These are phyloP conservation scores for Nothocercus nigrocapillus DNA, from an alignment of 2,113 vertebrate genomes.

Conservation along the genomic window DNA sequence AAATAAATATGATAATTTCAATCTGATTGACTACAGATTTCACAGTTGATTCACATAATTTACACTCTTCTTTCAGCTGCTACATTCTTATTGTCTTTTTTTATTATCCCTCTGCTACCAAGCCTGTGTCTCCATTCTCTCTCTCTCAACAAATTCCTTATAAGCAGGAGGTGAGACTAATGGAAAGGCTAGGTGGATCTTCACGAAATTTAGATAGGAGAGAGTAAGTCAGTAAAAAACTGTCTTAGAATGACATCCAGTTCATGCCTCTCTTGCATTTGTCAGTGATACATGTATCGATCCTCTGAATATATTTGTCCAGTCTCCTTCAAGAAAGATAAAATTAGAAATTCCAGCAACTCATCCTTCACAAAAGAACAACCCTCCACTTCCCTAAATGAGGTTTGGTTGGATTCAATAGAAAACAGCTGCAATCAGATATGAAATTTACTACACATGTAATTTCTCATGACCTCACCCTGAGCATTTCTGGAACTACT, in stretches of 20 bases:
- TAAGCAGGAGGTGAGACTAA: neutral
- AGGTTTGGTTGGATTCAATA: neutral
- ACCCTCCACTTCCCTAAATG: neutral
- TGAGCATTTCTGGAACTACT: neutral
- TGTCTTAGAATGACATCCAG: neutral
- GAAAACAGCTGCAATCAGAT: neutral
- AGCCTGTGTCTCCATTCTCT: neutral
- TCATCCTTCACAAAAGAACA: neutral
- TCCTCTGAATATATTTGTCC: neutral
- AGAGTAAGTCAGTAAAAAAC: neutral
- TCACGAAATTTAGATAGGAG: accelerated
- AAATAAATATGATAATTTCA: neutral
- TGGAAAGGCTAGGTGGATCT: neutral
- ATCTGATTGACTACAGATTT: neutral
- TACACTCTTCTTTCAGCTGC: neutral
- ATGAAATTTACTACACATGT: neutral
- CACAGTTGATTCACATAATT: neutral
- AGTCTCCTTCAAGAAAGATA: neutral
- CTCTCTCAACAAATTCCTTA: neutral
- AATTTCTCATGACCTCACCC: neutral
- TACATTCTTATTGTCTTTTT: neutral
- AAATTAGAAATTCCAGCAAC: neutral
- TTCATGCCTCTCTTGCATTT: neutral
- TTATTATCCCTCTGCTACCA: neutral
- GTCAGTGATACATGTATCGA: accelerated